Evolutionary conservation across 2,888 invertebrate genomes (phyloP), one percentile per base, ranked within the genome.

Genomic region (Chymomyza fuscimana): DNA sequence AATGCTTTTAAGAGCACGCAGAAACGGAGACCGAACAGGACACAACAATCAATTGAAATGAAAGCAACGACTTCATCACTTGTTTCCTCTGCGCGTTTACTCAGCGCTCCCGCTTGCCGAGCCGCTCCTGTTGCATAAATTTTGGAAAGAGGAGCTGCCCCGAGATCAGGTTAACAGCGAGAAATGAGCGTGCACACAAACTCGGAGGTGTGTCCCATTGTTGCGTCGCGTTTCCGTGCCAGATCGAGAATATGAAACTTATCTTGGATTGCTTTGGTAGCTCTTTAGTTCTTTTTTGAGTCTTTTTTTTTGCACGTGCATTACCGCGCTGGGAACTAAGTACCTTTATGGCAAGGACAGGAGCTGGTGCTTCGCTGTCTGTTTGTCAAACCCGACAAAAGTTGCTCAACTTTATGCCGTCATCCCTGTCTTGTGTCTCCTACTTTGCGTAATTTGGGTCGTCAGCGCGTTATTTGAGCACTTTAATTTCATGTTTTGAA

Each of bases 1-100:
- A 79, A 25, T 12, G 58, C 70, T 69, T 62, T 51, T n/a, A 32
- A 32, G 65, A 68, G 70, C 76, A 58, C 12, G 40, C 29, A 63
- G 63, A 40, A 58, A 58, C 25, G 40, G 9, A 65, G 77, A 74
- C 70, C 67, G 16, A 22, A 58, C 51, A 63, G 59, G 63, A 65
- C 63, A 12, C n/a, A 71, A 72, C 81, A 78, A 80, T 78, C 81
- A 84, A 82, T 86, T 79, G 86, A 83, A 80, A 86, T 87, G 85
- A 78, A 89, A 87, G 85, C 89, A 87, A 85, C 90, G 90, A 90
- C 90, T 90, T 90, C 90, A 90, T 90, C 90, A 90, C 90, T 90
- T 90, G 90, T 89, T 90, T 82, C 82, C 88, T 86, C 75, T 82
- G 68, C 78, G 79, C 68, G 66, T 12, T 58, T 50, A 9, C 16